A percentile compares a stretch with the other conserved stretches of the same genome.
These are phyloP conservation scores for Oxycera nigricornis DNA, from an alignment of 2,888 invertebrate species.

Conservation along the genomic window DNA sequence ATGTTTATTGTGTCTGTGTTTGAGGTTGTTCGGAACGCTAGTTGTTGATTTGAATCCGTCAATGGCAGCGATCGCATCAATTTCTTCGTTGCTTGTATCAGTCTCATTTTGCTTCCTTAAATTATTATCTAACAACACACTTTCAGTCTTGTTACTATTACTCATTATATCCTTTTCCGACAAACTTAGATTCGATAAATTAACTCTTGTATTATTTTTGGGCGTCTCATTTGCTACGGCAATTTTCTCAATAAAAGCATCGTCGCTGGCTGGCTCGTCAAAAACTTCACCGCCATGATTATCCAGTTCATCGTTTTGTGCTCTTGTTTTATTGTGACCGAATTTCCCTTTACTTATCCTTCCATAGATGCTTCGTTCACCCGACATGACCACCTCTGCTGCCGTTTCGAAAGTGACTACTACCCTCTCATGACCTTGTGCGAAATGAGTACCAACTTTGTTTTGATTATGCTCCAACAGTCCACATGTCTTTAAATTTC, in stretches of 20 bases:
- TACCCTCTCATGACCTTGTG: conserved; percentile 60
- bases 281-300: conserved; percentile 59
- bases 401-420: conserved; percentile 68
- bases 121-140: conserved; percentile 41
- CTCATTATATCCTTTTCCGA: background rate
- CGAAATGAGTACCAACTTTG: conserved; percentile 67
- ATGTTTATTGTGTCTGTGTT: conserved; percentile 39
- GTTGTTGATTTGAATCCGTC: background rate
- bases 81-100: conserved; percentile 45
- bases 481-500: conserved; percentile 78
- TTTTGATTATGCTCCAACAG: conserved; percentile 74
- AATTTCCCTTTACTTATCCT: background rate
- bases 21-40: background rate
- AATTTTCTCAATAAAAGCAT: background rate
- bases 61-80: background rate
- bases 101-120: conserved; percentile 47
- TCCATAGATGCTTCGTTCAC: conserved; percentile 40
- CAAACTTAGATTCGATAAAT: background rate
- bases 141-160: conserved; percentile 41
- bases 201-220: no score
- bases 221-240: no score
- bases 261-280: background rate
- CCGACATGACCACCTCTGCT: conserved; percentile 59
- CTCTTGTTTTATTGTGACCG: background rate
- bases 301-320: conserved; percentile 54